Evolutionary conservation across 2,797 vertebrate species (phyloP), one percentile per base, ranked within the genome.

Genomic region (Poeciliopsis gracilis): DNA sequence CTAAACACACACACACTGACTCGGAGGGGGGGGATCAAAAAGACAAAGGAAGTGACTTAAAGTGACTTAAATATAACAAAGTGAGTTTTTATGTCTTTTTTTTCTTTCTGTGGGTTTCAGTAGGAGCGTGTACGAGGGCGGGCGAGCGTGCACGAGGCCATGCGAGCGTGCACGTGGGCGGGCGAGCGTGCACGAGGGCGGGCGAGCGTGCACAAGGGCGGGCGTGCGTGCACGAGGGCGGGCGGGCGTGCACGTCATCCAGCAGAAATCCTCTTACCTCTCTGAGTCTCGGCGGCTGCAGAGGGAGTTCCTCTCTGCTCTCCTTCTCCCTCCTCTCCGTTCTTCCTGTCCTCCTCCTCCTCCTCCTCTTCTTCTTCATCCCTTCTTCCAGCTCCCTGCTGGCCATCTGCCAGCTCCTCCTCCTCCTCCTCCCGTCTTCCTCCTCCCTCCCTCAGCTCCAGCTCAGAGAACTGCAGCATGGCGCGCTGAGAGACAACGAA

Each of bases 371-470:
- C 38, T 36, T 77, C 49, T 46, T 73, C 83, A 16, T 20, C 66
- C 23, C 66, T 43, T 41, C 49, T 20, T 71, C 63, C n/a, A 38
- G 16, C 80, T 25, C 55, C 77, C 72, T 61, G 53, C 55, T 82
- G 77, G 73, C 77, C 28, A 9, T 70, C 78, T 28, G 57, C 85
- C 79, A 81, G 77, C 95, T 96, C 93, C 13, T 49, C 57, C 23
- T 53, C 51, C 7, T 96, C 93, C 13, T 47, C 57, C 49, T 10
- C 9, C 2, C 74, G 75, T 76, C 88, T 96, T 92, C 96, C 95
- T 93, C 97, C 97, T 91, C 95, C 96, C 89, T 97, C 96, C 95
- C 97, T 97, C 96, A 98, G 97, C 95, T 98, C 97, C 94, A 99
- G 95, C 95, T 99, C 97, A 69, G 97, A 98, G 96, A 99, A 98